A percentile compares a stretch with the other conserved stretches of the same genome.
phyloP scores from a whole-genome alignment of 2,797 vertebrate genomes.

The Esox lucius region DNA sequence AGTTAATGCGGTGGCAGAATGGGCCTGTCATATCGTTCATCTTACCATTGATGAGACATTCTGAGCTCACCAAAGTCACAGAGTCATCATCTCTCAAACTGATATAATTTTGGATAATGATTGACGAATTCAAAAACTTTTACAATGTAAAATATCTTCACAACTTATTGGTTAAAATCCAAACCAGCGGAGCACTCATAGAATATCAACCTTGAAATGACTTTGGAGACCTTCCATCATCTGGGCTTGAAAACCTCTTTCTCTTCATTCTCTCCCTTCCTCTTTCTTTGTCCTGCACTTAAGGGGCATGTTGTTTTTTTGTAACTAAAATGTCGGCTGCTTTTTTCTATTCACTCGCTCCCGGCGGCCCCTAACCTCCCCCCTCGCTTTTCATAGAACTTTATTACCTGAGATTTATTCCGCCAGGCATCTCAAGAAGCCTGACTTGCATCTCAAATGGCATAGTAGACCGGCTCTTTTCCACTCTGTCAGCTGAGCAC shows the following conservation, averaged over 20 bases:
- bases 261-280: conserved; percentile 5
- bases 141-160: background rate
- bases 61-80: background rate
- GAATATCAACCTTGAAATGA: background rate
- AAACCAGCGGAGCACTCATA: background rate
- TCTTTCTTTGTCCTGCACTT: conserved; percentile 15
- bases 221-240: background rate
- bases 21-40: conserved; percentile 51
- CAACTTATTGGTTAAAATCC: background rate
- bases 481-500: conserved; percentile 28
- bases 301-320: background rate
- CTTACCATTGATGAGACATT: conserved; percentile 30
- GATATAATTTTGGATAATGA: background rate
- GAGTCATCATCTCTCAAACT: background rate
- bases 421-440: conserved; percentile 9
- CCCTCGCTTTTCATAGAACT: conserved; percentile 41
- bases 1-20: conserved; percentile 51
- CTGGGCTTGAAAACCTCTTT: background rate
- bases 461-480: background rate
- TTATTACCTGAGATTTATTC: conserved; percentile 59
- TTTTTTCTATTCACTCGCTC: conserved; percentile 4
- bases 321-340: conserved; percentile 28
- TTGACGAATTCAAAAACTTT: background rate
- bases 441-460: conserved; percentile 51
- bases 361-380: conserved; percentile 13